phyloP scores from a whole-genome alignment of 2,797 vertebrate species.

The Merluccius polli region DNA sequence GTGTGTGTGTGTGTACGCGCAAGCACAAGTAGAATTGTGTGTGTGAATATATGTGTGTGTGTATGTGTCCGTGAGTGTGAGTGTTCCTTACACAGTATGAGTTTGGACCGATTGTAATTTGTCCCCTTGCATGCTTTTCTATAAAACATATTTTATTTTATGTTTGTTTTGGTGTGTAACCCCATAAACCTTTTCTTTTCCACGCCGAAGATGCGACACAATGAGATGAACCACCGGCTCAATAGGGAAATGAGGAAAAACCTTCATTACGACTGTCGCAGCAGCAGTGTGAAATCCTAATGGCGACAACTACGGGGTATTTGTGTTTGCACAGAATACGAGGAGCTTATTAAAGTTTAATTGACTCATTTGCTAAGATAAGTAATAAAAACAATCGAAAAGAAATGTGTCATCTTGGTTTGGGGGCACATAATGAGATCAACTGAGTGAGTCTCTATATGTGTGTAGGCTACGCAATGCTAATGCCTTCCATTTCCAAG shows the following conservation, averaged over 20 bases:
- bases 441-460: neutral
- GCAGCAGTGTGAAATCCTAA: constrained; percentile 41
- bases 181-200: neutral
- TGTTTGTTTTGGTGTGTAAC: neutral
- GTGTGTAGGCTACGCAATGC: neutral
- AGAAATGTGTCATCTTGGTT: neutral
- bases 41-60: too few relatives aligned
- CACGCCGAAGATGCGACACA: constrained; percentile 16
- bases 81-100: neutral
- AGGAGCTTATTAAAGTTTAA: constrained; percentile 53
- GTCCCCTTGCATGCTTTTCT: neutral
- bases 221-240: constrained; percentile 25
- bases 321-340: constrained; percentile 38
- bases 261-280: constrained; percentile 39
- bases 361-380: constrained; percentile 63
- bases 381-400: constrained; percentile 44
- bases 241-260: constrained; percentile 37
- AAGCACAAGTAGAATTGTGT: too few relatives aligned
- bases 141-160: neutral
- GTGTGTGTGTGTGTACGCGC: neutral
- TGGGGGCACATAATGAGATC: neutral
- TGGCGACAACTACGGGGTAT: neutral
- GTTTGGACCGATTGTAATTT: neutral
- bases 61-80: neutral
- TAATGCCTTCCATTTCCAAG: neutral